Base-by-base conservation (phyloP, 2,888 invertebrate genomes). In the Scrobipalpa costella region DNA sequence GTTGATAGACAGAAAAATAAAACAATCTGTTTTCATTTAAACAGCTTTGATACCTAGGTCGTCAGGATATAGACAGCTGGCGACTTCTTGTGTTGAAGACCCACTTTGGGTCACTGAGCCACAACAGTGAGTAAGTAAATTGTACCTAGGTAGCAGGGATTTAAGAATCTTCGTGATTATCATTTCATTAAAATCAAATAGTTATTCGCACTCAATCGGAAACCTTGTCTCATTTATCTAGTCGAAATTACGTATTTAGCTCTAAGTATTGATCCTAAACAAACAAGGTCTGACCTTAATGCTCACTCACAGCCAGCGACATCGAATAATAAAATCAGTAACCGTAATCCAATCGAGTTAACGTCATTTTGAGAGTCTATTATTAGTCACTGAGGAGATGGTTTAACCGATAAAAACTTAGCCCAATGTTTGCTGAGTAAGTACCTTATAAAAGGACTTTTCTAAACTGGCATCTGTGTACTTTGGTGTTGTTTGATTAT, bases 261-360 rank as follows among this genome's bases (percentile, higher is more conserved):
- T 34, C 2, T 33, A 7, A n/a, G 55, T 34, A 55, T 55, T 15
- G 44, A 59, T 44, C 57, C 57, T 58, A 38, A 58, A 58, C 36
- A 58, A 38, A 58, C 57, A 58, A 15, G 21, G 33, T 0, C 13
- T 33, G 27, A 34, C 55, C 34, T 34, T 55, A n/a, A 13, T 55
- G 55, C 21, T 57, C 38, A 19, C 21, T 58, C 13, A 58, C 17
- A 58, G 19, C 13, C 40, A 2, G 19, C 33, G 34, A 11, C n/a
- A 55, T 11, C 34, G 40, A 40, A 58, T 58, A 61, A 50, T 34
- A n/a, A 55, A 13, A 55, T 55, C 36, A 33, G 34, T 21, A 36
- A 50, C 44, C 9, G 19, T 49, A 21, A 2, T 49, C 44, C 44
- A 59, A 59, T 59, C 40, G 59, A 59, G 27, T 38, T 59, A 59